Evolutionary conservation across 1,140 invertebrate genomes (phyloP), one percentile per base, ranked within the genome.

Genomic region (Melanaphis sacchari): DNA sequence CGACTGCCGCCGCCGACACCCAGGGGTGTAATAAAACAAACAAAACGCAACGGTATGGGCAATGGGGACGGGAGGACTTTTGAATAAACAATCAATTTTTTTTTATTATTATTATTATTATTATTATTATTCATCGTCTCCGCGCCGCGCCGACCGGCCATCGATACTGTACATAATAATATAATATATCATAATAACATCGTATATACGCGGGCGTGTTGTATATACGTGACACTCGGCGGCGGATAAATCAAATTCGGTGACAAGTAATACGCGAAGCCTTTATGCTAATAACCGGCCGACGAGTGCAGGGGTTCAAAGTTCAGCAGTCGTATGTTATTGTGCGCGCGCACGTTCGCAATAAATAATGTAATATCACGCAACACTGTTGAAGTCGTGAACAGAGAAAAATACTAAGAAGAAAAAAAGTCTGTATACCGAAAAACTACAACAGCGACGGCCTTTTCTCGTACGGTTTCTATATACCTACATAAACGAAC

Each of bases 81-180:
- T 93, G 91, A 93, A 93, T 93, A 93, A 93, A 93, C 91, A 93
- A 93, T 93, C 91, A 93, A 93, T 93, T 93, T 93, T 92, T 92
- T 93, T 49, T 90, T 89, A 46, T 49, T 66, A 46, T 88, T 81
- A 82, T 90, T 89, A 46, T 49, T 66, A 46, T 88, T 81, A 81
- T 85, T 90, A 54, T 59, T 59, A 66, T 59, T 66, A 41, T 52
- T 82, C 84, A 85, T 85, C 24, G 46, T 76, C 59, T 76, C 40
- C 43, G 90, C 76, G 41, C 22, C 21, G 22, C 24, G 24, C 26
- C 9, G 15, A 18, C 49, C 24, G 89, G 90, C 90, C 90, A 76
- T 91, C 66, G 89, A 90, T 76, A 43, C 40, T 59, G 54, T 90
- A 59, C 59, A n/a, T 76, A 59, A 59, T 59, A 59, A 59, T 31